Percentiles rank a stretch among this genome's conserved stretches.
Evolutionary conservation across 2,797 vertebrate genomes (phyloP).

Genomic region (Emydoidea blandingii): DNA sequence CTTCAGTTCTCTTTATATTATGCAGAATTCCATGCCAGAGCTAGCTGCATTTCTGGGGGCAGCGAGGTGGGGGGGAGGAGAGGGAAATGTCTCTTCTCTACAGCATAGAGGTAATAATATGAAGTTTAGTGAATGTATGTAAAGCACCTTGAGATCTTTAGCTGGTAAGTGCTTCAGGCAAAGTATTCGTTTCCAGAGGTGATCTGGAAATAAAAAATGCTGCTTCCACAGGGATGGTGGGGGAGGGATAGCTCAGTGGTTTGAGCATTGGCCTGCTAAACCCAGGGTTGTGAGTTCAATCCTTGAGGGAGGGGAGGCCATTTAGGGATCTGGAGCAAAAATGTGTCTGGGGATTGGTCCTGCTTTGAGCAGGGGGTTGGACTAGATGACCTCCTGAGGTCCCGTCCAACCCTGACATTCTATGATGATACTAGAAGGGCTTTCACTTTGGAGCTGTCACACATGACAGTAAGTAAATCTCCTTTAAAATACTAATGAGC

Average conservation of each 20-base stretch:
- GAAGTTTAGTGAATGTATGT: conserved; percentile 61
- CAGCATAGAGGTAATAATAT: not conserved
- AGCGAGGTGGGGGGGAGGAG: not conserved
- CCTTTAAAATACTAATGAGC: not conserved
- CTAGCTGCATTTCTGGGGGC: conserved; percentile 37
- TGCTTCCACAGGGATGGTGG: not conserved
- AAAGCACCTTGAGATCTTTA: not conserved
- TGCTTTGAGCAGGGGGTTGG: no score
- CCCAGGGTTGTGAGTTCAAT: no score
- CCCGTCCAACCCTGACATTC: no score
- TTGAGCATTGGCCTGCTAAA: no score
- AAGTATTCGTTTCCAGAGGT: conserved; percentile 28
- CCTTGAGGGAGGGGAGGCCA: no score
- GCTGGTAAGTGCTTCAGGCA: conserved; percentile 57
- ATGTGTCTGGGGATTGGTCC: no score
- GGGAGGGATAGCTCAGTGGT: no score
- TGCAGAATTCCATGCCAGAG: conserved; percentile 45
- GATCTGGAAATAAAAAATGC: not conserved
- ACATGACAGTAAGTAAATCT: not conserved
- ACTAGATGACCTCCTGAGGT: no score
- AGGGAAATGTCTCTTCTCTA: not conserved
- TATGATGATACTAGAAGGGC: not conserved
- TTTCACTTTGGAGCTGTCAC: not conserved
- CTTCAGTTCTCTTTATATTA: conserved; percentile 20
- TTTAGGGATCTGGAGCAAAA: no score